Conservation (phyloP, 2,113 vertebrate genomes). For the Microcebus tavaratra region DNA sequence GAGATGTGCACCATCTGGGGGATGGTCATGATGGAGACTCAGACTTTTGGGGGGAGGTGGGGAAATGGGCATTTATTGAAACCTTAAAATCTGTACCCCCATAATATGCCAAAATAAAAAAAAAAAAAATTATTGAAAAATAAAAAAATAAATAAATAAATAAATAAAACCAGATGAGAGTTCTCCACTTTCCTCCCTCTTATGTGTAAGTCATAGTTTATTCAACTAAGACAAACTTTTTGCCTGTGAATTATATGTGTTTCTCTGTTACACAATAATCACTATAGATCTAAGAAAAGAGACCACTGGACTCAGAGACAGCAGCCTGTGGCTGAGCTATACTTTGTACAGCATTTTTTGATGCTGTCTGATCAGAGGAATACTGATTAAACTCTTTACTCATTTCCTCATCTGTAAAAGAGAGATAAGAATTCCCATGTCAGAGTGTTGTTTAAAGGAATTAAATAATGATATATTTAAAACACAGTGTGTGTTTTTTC, state of each 20-base stretch:
- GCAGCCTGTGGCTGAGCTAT: not conserved
- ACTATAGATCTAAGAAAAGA: not conserved
- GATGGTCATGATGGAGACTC: too few species aligned
- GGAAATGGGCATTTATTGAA: too few species aligned
- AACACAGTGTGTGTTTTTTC: not conserved
- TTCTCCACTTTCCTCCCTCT: not conserved
- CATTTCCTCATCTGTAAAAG: not conserved
- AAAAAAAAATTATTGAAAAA: too few species aligned
- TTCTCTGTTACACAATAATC: not conserved
- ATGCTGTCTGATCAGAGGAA: not conserved
- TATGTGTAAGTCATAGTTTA: not conserved
- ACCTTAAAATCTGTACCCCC: too few species aligned
- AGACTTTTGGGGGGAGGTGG: too few species aligned
- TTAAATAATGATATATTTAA: not conserved
- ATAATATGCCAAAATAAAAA: too few species aligned
- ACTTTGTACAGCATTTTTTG: not conserved
- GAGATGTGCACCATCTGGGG: too few species aligned
- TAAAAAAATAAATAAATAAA: too few species aligned
- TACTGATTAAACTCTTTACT: not conserved
- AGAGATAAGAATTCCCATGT: not conserved
- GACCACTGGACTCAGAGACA: not conserved
- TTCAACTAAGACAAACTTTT: not conserved
- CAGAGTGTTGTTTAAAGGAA: not conserved
- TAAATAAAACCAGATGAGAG: not conserved
- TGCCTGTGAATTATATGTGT: not conserved